Base-by-base conservation (phyloP, 35 echinoderm and acorn worm genomes). In the Ophiothrix spiculata region DNA sequence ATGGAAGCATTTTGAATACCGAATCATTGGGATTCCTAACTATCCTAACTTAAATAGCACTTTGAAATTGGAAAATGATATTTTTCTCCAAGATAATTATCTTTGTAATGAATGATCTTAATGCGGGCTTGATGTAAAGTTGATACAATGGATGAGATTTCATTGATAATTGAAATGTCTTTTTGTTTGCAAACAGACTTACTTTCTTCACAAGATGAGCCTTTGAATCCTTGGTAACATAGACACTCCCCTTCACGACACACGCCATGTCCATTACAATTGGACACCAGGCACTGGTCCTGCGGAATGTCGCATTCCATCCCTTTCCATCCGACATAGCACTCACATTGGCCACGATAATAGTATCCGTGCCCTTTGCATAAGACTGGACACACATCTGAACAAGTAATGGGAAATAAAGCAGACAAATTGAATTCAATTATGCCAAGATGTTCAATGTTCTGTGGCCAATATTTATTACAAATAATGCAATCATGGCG, bases 331-430 rank as follows among this genome's bases (percentile, higher is more conserved):
- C 92, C 89, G 25, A 76, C 83, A 3, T 83, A 73, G 42, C 96
- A 99, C 32, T 83, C 56, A 89, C 96, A 99, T 28, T 77, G 32
- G 0, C 95, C 96, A 75, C 85, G 85, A 25, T 80, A 33, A 39
- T 94, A 99, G 39, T 86, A 74, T 32, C 96, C 92, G 34, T 79
- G 81, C 28, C 80, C 84, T 23, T 83, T 94, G 56, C 96, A 99
- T 23, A 99, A 77, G 17, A 93, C 89, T 38, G 96, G 96, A 87
- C 96, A 99, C 35, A 99, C 76, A 81, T 77, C 96, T 99, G 88
- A 1, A 82, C 49, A 21, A 64, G 60, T 37, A 19, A n/a, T n/a
- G 34, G 16, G 77, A 81, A 14, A 37, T 74, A 32, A 41, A 3
- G 37, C 0, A 0, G 21, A 36, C 49, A 54, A 0, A 80, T 34